phyloP scores from a whole-genome alignment of 2,888 invertebrate species.

The Drosophila pseudotalamancana region DNA sequence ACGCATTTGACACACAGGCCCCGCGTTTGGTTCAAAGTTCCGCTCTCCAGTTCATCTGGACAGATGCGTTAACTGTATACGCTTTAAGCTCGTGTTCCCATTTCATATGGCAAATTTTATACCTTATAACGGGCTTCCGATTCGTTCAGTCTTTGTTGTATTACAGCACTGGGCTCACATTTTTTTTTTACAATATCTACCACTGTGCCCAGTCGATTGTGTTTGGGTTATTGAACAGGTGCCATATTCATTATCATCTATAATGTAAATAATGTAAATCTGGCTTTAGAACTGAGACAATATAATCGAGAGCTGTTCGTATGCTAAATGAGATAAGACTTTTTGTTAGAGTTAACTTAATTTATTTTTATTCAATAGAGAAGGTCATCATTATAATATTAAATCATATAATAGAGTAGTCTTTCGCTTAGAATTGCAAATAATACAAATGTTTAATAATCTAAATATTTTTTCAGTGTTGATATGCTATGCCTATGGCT shows the following conservation, averaged over 20 bases:
- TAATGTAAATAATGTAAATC: conserved; percentile 25
- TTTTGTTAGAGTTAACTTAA: no score
- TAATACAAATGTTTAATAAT: neutral
- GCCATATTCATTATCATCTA: conserved; percentile 19
- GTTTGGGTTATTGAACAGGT: conserved; percentile 18
- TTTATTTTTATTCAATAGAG: no score
- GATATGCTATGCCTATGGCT: conserved; percentile 24
- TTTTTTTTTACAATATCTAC: neutral
- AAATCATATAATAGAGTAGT: no score
- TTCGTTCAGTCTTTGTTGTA: neutral
- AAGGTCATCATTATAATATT: no score
- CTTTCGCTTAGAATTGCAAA: no score
- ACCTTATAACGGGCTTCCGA: conserved; percentile 11
- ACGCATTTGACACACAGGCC: conserved; percentile 66
- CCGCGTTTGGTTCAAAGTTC: conserved; percentile 19
- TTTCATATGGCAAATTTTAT: conserved; percentile 6
- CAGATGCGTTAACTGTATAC: conserved; percentile 30
- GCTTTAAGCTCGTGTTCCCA: neutral
- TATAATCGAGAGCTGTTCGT: conserved; percentile 2
- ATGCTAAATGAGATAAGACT: conserved; percentile 13
- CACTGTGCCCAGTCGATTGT: conserved; percentile 10
- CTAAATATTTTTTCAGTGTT: conserved; percentile 6
- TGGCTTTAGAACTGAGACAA: neutral
- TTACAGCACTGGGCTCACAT: conserved; percentile 10
- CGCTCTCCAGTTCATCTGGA: conserved; percentile 15